A percentile compares a stretch with the other conserved stretches of the same genome.
These are phyloP conservation scores for Sisor rabdophorus DNA, from an alignment of 2,113 vertebrate genomes.

Conservation along the genomic window DNA sequence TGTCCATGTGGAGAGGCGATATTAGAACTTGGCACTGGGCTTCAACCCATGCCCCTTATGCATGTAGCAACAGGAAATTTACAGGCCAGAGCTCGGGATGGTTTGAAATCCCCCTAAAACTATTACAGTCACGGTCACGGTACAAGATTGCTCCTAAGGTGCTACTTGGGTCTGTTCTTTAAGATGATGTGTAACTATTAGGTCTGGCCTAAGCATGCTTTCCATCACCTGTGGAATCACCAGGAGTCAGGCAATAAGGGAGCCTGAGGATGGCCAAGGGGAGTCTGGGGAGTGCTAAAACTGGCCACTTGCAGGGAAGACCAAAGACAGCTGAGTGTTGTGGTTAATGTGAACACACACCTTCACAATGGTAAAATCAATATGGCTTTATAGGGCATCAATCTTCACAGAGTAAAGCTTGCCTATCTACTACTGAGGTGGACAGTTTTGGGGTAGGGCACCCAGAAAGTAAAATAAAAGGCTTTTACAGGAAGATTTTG, in stretches of 20 bases:
- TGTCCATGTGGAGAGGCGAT: constrained; percentile 9
- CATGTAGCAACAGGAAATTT: constrained; percentile 19
- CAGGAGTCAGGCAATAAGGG: constrained; percentile 58
- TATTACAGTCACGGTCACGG: constrained; percentile 55
- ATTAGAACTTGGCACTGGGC: neutral
- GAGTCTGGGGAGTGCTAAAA: constrained; percentile 67
- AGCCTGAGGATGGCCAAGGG: constrained; percentile 59
- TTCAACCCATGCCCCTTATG: constrained; percentile 9
- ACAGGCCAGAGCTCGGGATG: constrained; percentile 29
- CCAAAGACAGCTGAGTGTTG: constrained; percentile 74
- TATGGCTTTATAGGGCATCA: constrained; percentile 74
- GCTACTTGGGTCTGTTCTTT: constrained; percentile 68
- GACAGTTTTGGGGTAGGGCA: constrained; percentile 34
- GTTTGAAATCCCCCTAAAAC: constrained; percentile 43
- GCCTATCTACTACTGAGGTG: constrained; percentile 56
- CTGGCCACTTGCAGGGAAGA: constrained; percentile 61
- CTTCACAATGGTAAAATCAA: constrained; percentile 77
- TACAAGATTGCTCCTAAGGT: constrained; percentile 67
- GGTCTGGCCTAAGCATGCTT: constrained; percentile 60
- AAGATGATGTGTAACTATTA: constrained; percentile 71
- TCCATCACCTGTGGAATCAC: constrained; percentile 58
- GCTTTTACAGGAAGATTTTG: constrained; percentile 39
- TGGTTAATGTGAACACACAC: constrained; percentile 75
- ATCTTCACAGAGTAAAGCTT: constrained; percentile 67
- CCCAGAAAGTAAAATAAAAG: constrained; percentile 56